These are phyloP conservation scores for Excalfactoria chinensis DNA, from an alignment of 2,113 vertebrate species.

Conservation along the genomic window DNA sequence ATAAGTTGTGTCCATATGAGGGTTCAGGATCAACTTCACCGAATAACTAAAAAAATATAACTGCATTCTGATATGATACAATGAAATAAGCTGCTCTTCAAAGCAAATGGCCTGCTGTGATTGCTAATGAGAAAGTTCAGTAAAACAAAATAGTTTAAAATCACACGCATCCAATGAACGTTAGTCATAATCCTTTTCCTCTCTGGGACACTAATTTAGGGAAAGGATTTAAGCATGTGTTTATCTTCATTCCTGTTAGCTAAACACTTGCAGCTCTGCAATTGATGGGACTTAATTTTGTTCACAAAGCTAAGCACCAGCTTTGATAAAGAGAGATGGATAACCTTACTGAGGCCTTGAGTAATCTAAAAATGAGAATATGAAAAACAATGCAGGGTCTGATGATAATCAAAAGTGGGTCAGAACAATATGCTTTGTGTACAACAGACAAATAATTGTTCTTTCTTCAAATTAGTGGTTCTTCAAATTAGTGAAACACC, in stretches of 20 bases:
- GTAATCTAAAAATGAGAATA: not conserved
- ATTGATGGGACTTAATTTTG: not conserved
- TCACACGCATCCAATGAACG: not conserved
- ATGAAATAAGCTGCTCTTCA: not conserved
- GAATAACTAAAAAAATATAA: not conserved
- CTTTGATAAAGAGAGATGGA: not conserved
- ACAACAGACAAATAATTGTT: not conserved
- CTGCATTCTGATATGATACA: not conserved
- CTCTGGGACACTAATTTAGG: not conserved
- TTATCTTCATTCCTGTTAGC: not conserved
- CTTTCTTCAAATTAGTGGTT: not conserved
- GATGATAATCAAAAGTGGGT: not conserved
- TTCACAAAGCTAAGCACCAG: not conserved
- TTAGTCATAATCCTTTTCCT: not conserved
- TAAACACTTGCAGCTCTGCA: not conserved
- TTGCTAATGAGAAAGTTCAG: not conserved
- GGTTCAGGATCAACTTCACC: not conserved
- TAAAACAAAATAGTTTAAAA: not conserved
- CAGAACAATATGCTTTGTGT: not conserved
- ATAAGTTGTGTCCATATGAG: not conserved
- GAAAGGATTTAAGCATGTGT: constrained; percentile 23
- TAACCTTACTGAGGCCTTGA: not conserved
- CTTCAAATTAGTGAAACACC: not conserved
- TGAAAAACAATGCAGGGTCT: not conserved
- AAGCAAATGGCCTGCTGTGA: not conserved